Evolutionary conservation across 2,113 vertebrate genomes (phyloP).

Genomic region (Proteles cristata): DNA sequence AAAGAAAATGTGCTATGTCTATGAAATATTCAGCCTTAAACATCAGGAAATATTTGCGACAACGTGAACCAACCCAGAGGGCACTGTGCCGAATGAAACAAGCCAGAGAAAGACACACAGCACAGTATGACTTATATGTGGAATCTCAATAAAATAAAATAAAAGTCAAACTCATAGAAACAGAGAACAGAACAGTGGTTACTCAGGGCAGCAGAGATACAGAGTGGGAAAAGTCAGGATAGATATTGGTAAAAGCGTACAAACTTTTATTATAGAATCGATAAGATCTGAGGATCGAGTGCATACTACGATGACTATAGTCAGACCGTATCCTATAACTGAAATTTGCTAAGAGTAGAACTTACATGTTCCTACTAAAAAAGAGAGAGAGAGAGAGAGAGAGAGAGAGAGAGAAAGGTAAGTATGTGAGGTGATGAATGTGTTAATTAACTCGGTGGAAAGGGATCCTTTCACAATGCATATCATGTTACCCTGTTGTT

Average conservation of each 20-base stretch:
- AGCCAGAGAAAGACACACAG: not conserved
- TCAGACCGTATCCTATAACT: not conserved
- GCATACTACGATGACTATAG: not conserved
- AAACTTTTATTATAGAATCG: not conserved
- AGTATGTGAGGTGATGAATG: not conserved
- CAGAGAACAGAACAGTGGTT: not conserved
- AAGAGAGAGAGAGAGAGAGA: not conserved
- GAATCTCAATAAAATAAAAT: not conserved
- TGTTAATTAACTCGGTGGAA: not conserved
- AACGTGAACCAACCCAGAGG: not conserved
- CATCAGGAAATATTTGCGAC: not conserved
- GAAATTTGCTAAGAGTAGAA: not conserved
- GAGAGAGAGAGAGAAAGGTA: not conserved
- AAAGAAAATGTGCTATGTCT: not conserved
- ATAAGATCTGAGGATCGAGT: not conserved
- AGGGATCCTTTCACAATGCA: not conserved
- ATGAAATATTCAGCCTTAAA: not conserved
- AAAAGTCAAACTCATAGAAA: not conserved
- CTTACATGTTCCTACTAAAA: not conserved
- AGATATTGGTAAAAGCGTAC: too few relatives aligned
- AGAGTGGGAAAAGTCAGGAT: not conserved
- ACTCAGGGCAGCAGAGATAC: not conserved
- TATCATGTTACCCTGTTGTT: not conserved
- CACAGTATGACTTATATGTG: not conserved
- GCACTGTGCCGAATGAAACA: not conserved